Conservation (phyloP, 2,888 invertebrate genomes). For the Alviniconcha strummeri region DNA sequence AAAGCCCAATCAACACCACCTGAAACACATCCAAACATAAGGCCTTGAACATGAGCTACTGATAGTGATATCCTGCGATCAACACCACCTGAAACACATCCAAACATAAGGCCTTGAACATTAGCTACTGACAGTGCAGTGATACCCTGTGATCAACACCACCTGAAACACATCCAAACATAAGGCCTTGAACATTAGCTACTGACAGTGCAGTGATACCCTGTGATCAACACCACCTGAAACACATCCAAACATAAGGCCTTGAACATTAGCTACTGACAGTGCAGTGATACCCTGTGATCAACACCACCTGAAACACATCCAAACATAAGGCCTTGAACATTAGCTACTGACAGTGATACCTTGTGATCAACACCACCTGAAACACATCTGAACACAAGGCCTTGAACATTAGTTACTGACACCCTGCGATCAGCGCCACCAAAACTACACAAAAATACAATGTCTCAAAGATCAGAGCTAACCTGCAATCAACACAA, state of each 20-base stretch:
- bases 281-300: slow-evolving; percentile 79
- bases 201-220: too few relatives aligned
- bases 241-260: slow-evolving; percentile 30
- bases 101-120: neutral
- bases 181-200: neutral
- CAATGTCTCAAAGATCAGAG: too few relatives aligned
- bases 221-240: slow-evolving; percentile 84
- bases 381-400: slow-evolving; percentile 45
- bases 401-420: too few relatives aligned
- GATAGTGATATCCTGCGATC: slow-evolving; percentile 75
- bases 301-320: slow-evolving; percentile 80
- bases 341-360: too few relatives aligned
- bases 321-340: neutral
- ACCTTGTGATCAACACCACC: slow-evolving; percentile 83
- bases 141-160: slow-evolving; percentile 81
- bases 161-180: slow-evolving; percentile 73
- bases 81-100: slow-evolving; percentile 80
- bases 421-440: slow-evolving; percentile 89
- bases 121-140: too few relatives aligned
- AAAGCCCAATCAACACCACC: slow-evolving; percentile 90
- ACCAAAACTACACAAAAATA: slow-evolving; percentile 74
- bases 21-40: slow-evolving; percentile 45
- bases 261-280: too few relatives aligned
- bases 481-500: too few relatives aligned
- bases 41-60: too few relatives aligned